Evolutionary conservation across 2,888 invertebrate genomes (phyloP).

Genomic region (Campoplex capitator): DNA sequence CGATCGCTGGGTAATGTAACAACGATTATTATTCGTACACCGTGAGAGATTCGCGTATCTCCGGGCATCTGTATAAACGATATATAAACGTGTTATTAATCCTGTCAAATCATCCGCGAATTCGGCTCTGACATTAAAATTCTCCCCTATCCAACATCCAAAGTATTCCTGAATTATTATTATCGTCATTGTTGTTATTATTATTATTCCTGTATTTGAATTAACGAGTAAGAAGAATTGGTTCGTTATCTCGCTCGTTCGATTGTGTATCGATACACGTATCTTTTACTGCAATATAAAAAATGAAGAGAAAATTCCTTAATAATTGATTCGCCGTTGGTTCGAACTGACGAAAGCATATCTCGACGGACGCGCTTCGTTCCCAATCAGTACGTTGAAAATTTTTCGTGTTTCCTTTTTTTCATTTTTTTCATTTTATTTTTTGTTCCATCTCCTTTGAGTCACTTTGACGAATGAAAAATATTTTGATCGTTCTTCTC

Average conservation of each 20-base stretch:
- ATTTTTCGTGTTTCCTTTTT: background rate
- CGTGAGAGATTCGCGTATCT: background rate
- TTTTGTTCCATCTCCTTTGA: background rate
- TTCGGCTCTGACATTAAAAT: constrained; percentile 22
- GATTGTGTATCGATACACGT: background rate
- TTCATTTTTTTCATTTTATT: no score
- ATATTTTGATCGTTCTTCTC: background rate
- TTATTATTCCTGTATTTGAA: background rate
- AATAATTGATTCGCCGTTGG: background rate
- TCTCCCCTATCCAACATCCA: background rate
- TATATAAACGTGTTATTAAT: constrained; percentile 53
- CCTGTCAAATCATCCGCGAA: constrained; percentile 60
- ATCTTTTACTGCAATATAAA: background rate
- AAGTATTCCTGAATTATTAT: background rate
- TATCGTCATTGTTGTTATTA: background rate
- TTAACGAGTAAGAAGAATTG: background rate
- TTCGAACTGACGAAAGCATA: background rate
- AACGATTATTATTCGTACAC: background rate
- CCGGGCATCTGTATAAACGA: background rate
- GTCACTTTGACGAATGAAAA: background rate
- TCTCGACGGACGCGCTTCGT: background rate
- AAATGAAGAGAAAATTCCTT: background rate
- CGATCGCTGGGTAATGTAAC: background rate
- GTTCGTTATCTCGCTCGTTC: background rate
- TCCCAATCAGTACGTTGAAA: background rate